Conservation (phyloP, 2,113 vertebrate genomes). For the Corapipo altera region DNA sequence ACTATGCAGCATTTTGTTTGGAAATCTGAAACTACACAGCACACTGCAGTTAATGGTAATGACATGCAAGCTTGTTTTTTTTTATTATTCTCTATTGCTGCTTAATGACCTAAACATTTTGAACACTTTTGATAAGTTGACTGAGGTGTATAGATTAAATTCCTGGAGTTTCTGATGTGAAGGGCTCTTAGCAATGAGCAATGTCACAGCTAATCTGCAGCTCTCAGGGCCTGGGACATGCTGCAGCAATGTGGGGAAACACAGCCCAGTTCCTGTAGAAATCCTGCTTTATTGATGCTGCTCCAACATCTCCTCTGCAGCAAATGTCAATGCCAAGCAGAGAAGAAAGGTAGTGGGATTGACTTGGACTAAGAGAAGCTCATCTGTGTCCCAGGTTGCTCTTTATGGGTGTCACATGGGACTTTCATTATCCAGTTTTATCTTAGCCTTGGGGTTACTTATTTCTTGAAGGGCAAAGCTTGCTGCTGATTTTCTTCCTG, state of each 20-base stretch:
- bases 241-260: not conserved
- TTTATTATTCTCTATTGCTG: slow-evolving; percentile 5
- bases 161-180: slow-evolving; percentile 9
- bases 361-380: not conserved
- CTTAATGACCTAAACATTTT: slow-evolving; percentile 40
- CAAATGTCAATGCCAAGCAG: not conserved
- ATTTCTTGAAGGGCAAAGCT: not conserved
- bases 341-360: not conserved
- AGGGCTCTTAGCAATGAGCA: not conserved
- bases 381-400: not conserved
- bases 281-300: not conserved
- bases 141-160: slow-evolving; percentile 19
- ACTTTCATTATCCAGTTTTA: not conserved
- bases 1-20: not conserved
- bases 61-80: not conserved
- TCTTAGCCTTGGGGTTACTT: not conserved
- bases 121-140: slow-evolving; percentile 21
- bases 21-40: not conserved
- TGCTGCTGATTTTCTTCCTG: not conserved
- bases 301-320: not conserved
- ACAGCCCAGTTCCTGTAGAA: fast-evolving
- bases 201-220: not conserved
- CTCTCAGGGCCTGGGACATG: not conserved
- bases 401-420: not conserved
- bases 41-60: not conserved